These are phyloP conservation scores for Apotomis capreana DNA, from an alignment of 2,888 invertebrate genomes.

Conservation along the genomic window DNA sequence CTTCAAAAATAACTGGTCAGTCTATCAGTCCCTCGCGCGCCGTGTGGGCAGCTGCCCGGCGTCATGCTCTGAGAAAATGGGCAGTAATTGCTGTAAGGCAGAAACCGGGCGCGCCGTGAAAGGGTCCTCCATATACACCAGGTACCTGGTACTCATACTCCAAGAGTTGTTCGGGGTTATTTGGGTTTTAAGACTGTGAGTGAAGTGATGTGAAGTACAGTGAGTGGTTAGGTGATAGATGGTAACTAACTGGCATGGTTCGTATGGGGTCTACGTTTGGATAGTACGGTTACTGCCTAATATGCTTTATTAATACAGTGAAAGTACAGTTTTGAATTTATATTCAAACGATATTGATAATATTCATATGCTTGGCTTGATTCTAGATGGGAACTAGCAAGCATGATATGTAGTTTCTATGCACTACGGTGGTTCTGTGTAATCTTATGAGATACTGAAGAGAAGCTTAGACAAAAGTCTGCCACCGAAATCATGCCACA, in stretches of 20 bases:
- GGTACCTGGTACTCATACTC: slow-evolving; percentile 73
- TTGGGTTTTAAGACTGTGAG: slow-evolving; percentile 72
- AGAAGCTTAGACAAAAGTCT: too few relatives aligned
- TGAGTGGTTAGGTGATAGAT: slow-evolving; percentile 50
- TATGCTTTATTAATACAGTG: too few relatives aligned
- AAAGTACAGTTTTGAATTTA: too few relatives aligned
- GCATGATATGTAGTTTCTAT: too few relatives aligned
- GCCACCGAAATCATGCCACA: too few relatives aligned
- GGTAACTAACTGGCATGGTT: slow-evolving; percentile 27
- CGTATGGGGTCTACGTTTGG: not conserved
- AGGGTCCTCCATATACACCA: slow-evolving; percentile 78
- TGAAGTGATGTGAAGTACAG: slow-evolving; percentile 57
- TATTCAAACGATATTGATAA: too few relatives aligned
- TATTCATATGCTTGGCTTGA: too few relatives aligned
- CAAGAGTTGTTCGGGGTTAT: slow-evolving; percentile 69
- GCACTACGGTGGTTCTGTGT: too few relatives aligned
- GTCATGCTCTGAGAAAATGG: slow-evolving; percentile 72
- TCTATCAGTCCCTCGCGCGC: slow-evolving; percentile 64
- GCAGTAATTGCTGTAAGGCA: slow-evolving; percentile 85
- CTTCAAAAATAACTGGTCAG: slow-evolving; percentile 68
- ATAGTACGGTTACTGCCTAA: too few relatives aligned
- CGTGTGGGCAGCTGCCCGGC: slow-evolving; percentile 67
- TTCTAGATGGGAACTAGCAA: too few relatives aligned
- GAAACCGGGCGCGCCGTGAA: slow-evolving; percentile 76
- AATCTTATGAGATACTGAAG: too few relatives aligned